Base-by-base conservation (phyloP, 2,888 invertebrate species). In the Lottia scabra region DNA sequence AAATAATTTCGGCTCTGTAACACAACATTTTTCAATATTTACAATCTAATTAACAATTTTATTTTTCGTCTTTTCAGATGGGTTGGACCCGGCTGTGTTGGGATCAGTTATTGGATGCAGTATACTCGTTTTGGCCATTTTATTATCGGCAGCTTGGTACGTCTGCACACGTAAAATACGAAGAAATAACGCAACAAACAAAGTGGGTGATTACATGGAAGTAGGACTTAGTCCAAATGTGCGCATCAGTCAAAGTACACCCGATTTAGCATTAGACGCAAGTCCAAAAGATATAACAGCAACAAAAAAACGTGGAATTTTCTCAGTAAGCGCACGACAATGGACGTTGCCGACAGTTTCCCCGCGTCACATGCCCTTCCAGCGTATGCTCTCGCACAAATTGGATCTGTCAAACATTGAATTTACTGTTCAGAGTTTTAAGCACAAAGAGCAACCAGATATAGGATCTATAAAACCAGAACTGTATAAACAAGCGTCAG, bases 311-410 rank as follows among this genome's bases (percentile, higher is more conserved):
- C 77, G 80, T 64, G 77, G 79, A 27, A 76, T 84, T 46, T 83
- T 83, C 65, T 83, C 84, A 76, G 68, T 78, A 93, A 94, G 63
- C 19, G 90, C 94, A 19, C 92, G 95, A 12, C 95, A 95, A 90
- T 94, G 95, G 0, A 95, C 95, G 1, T 90, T 95, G 43, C 95
- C 95, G 2, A 94, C 94, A 67, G 95, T 95, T 6, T 94, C 95
- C 8, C 94, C 94, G 64, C 92, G 95, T 38, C 95, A 95, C 88
- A 94, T 94, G 87, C 93, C 93, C 65, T 95, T 95, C 89, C 95
- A 95, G 85, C 91, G 95, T 0, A 95, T 95, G 88, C 91, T 95
- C 46, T 95, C 95, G 0, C 94, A 95, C 86, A 93, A 94, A 16
- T 91, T 95, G 77, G 95, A 95, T 84, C 90, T 94, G 78, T 93